Base-by-base conservation (phyloP, 2,888 invertebrate species). In the Eristalis pertinax region DNA sequence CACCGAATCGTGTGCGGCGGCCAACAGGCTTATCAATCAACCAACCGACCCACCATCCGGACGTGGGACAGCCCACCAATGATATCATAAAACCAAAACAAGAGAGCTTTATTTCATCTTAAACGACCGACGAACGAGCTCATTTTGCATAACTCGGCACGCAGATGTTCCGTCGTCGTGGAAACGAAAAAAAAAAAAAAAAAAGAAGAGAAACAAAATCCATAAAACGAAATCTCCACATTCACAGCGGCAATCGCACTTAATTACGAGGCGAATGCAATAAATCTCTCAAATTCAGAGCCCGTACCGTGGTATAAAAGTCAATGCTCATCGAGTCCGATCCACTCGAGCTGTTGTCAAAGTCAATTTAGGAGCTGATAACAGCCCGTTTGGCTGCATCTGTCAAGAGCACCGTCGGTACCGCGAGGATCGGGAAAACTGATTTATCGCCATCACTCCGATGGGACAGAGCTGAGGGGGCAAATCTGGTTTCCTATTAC, bases 111-210 rank as follows among this genome's bases (percentile, higher is more conserved):
- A 19, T 50, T 32, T 29, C 62, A 74, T 41, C 76, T 68, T 67
- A 75, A 84, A 84, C 75, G 79, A 41, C 79, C 70, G 74, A 65
- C 70, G 64, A 70, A 41, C 72, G 74, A 26, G 56, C 11, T 64
- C 72, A 10, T 38, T 84, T 84, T 84, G 76, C 84, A 84, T 84
- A 84, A 80, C 24, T 81, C 26, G 72, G 64, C 81, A 84, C 84
- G 84, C 75, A 84, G 38, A 43, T n/a, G 43, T 62, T 84, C 35
- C 63, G 29, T 38, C 24, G 50, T 50, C n/a, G 50, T 19, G 19
- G 19, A 50, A 50, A 50, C 26, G 26, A 41, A 15, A 43, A 43
- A 13, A 43, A 43, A 15, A n/a, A 13, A 43, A 43, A 7, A n/a
- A n/a, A n/a, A 2, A 32, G 11, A 38, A n/a, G 4, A 19, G 19